Conservation (phyloP, 2,113 vertebrate genomes). For the Poeciliopsis prolifica region DNA sequence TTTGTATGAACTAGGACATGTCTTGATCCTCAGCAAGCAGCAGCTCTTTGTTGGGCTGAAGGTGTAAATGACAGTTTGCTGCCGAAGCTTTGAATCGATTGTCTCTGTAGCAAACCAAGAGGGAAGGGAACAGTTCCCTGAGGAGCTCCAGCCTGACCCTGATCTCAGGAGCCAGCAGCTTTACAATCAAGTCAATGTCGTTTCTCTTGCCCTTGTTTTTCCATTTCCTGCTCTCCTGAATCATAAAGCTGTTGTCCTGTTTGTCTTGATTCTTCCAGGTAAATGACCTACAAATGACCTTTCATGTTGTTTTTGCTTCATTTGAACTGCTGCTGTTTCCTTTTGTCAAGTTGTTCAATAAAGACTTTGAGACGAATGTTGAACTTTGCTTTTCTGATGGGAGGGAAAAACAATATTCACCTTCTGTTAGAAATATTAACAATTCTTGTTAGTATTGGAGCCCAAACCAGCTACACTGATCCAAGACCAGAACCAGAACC, state of each 20-base stretch:
- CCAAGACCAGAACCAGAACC: too few relatives aligned
- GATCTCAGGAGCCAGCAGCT: conserved; percentile 32
- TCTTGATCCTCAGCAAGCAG: neutral
- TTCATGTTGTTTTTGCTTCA: neutral
- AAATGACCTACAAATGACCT: neutral
- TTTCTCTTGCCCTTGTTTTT: conserved; percentile 20
- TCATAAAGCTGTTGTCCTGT: conserved; percentile 14
- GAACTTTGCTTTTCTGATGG: too few relatives aligned
- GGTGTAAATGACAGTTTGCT: conserved; percentile 15
- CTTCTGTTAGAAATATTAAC: too few relatives aligned
- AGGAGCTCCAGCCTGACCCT: conserved; percentile 29
- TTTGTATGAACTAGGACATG: too few relatives aligned
- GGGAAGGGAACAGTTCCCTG: conserved; percentile 33
- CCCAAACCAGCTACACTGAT: too few relatives aligned
- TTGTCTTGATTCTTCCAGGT: conserved; percentile 7
- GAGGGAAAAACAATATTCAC: too few relatives aligned
- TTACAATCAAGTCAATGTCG: conserved; percentile 54
- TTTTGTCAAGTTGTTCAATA: neutral
- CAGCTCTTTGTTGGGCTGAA: conserved; percentile 20
- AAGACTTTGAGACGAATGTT: too few relatives aligned
- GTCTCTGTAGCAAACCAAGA: conserved; percentile 43
- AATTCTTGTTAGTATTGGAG: too few relatives aligned
- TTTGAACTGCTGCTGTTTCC: neutral
- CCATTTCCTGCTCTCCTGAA: neutral
- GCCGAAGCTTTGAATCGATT: conserved; percentile 19